Conservation (phyloP, 2,797 vertebrate species). For the Hybognathus amarus region DNA sequence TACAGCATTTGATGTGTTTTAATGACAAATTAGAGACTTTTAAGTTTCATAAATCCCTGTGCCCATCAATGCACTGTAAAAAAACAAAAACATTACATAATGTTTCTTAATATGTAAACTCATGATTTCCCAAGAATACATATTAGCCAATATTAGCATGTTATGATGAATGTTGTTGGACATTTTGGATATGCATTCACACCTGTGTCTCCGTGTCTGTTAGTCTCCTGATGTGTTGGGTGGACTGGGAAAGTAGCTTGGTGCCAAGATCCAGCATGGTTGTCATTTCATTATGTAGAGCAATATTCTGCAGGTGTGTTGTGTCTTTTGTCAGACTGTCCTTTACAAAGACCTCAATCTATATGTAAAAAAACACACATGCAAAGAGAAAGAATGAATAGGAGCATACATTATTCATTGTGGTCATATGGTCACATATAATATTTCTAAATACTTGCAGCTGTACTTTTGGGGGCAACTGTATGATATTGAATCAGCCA, state of each 20-base stretch:
- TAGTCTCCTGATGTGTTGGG: conserved; percentile 83
- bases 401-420: neutral
- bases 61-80: neutral
- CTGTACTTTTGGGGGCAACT: neutral
- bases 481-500: neutral
- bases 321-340: conserved; percentile 84
- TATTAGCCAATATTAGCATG: neutral
- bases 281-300: conserved; percentile 82
- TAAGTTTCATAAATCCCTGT: neutral
- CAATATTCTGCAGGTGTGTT: conserved; percentile 82
- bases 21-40: neutral
- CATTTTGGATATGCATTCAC: conserved; percentile 5
- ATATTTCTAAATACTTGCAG: conserved; percentile 10
- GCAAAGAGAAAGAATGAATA: neutral
- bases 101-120: neutral
- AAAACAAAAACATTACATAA: too few relatives aligned
- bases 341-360: conserved; percentile 86
- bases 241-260: conserved; percentile 82
- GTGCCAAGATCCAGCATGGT: conserved; percentile 85
- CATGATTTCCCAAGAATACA: neutral
- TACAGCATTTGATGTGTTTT: neutral
- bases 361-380: conserved; percentile 12
- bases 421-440: neutral
- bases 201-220: conserved; percentile 87
- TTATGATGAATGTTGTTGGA: neutral